Percentiles rank a stretch among this genome's conserved stretches.
These are phyloP conservation scores for Jacana jacana DNA, from an alignment of 2,113 vertebrate genomes.

Conservation along the genomic window DNA sequence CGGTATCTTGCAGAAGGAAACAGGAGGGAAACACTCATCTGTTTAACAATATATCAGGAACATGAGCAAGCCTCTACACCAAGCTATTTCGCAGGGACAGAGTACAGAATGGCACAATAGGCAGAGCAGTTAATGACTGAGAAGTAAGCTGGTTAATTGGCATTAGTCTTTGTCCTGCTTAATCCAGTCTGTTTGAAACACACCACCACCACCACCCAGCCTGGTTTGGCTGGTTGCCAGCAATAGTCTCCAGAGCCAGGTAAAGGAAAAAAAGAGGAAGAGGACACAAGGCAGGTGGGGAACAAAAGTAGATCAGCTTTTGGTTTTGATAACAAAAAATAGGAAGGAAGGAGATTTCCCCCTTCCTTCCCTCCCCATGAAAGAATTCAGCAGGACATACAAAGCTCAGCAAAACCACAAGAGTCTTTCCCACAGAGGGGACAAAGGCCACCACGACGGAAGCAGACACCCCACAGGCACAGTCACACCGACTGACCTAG, in stretches of 20 bases:
- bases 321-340: conserved; percentile 6
- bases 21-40: conserved; percentile 66
- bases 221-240: conserved; percentile 6
- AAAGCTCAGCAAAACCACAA: neutral
- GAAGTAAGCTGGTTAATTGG: neutral
- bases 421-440: conserved; percentile 15
- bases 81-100: neutral
- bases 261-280: conserved; percentile 35
- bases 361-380: neutral
- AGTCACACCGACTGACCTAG: no score
- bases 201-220: no score
- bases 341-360: conserved; percentile 53
- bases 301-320: conserved; percentile 30
- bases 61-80: neutral
- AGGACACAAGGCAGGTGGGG: neutral
- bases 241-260: neutral
- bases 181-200: neutral
- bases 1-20: conserved; percentile 66
- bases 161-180: conserved; percentile 23
- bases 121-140: conserved; percentile 28
- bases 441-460: neutral
- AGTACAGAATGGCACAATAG: conserved; percentile 22
- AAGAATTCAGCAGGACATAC: neutral
- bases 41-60: neutral
- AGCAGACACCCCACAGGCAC: neutral